These are phyloP conservation scores for Sus cebifrons DNA, from an alignment of 2,797 vertebrate genomes.

Conservation along the genomic window DNA sequence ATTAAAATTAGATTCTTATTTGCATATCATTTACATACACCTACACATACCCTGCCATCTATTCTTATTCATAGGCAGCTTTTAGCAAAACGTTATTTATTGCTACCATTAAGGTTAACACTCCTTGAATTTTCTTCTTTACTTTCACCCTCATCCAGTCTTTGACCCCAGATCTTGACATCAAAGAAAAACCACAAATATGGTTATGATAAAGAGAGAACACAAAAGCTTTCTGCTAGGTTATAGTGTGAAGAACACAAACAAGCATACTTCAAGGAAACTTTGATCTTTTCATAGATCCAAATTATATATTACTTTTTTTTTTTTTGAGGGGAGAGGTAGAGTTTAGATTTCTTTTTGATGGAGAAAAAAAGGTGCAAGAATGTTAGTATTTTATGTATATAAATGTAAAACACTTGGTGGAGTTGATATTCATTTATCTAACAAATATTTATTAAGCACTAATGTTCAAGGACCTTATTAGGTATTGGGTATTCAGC, in stretches of 20 bases:
- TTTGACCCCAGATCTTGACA: slow-evolving; percentile 64
- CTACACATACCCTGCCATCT: slow-evolving; percentile 75
- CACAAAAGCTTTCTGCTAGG: slow-evolving; percentile 17
- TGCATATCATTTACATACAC: slow-evolving; percentile 84
- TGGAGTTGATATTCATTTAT: not conserved
- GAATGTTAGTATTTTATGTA: slow-evolving; percentile 5
- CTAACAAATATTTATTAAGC: slow-evolving; percentile 31
- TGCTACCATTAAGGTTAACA: slow-evolving; percentile 68
- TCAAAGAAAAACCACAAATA: slow-evolving; percentile 56
- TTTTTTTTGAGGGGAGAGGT: not conserved
- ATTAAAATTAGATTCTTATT: slow-evolving; percentile 82
- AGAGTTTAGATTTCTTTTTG: not conserved
- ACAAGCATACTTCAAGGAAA: slow-evolving; percentile 57
- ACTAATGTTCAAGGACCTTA: not conserved
- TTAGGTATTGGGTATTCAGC: not conserved
- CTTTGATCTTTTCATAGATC: not conserved
- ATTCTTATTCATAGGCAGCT: slow-evolving; percentile 85
- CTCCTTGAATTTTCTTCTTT: slow-evolving; percentile 53
- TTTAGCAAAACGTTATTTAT: slow-evolving; percentile 83
- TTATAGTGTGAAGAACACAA: slow-evolving; percentile 22
- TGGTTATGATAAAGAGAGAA: not conserved
- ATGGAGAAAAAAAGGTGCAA: not conserved
- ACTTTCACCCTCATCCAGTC: slow-evolving; percentile 47
- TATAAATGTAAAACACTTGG: not conserved
- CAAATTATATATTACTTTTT: not conserved